Evolutionary conservation across 2,888 invertebrate species (phyloP), one percentile per base, ranked within the genome.

Genomic region (Pomacea canaliculata): DNA sequence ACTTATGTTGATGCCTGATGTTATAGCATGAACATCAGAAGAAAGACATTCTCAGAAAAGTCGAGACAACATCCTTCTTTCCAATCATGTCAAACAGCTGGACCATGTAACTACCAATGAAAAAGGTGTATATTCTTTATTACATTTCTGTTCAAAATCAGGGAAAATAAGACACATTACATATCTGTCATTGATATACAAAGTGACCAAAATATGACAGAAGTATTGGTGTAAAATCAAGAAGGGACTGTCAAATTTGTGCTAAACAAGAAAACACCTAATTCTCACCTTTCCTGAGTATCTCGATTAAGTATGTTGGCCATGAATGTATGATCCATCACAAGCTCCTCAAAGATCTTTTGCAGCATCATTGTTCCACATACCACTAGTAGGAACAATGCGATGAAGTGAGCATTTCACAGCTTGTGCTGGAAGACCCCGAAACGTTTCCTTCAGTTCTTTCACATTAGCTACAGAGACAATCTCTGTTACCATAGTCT

Each of bases 401-500:
- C 86, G 86, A 78, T 82, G 73, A 59, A 89, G 79, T 71, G 83
- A 80, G 79, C 87, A 89, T 37, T 78, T 77, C 51, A 88, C 78
- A 13, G 86, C 87, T 76, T 86, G 87, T 1, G 85, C 80, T 19
- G 89, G 87, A 8, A 87, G 77, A 13, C 76, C 67, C 16, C 81
- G 70, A 76, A 89, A 89, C 68, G 86, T 79, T 10, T 82, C 78
- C 23, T 82, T 80, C 7, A 90, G 77, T n/a, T 79, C 81, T 63
- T 86, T 83, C 16, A 90, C 75, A 48, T 83, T 80, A 3, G 82
- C 73, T 4, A 46, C 48, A 10, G 81, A 60, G 16, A 87, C 83
- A 27, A 75, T 80, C 59, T 89, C 88, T 16, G 78, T 90, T 89
- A 10, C 90, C 90, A 82, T 87, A 89, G 79, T 90, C 90, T 18